A percentile compares a stretch with the other conserved stretches of the same genome.
Conservation (phyloP, 2,113 vertebrate species). For the Strix uralensis region DNA sequence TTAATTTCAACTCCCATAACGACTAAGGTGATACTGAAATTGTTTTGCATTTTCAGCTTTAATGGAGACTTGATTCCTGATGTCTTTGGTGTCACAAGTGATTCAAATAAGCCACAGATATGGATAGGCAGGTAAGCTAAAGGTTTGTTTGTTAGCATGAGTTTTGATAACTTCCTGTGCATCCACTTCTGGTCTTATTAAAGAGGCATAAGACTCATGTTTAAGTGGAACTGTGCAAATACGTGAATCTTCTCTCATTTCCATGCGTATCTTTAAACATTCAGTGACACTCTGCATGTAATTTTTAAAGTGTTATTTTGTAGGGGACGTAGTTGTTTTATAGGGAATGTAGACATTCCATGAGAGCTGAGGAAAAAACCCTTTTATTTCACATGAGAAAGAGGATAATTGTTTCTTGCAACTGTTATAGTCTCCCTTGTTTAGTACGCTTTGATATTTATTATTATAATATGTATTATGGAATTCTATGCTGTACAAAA, state of each 20-base stretch:
- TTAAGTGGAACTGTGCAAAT: neutral
- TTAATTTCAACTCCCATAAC: neutral
- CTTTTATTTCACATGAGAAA: neutral
- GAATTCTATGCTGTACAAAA: neutral
- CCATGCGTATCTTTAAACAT: neutral
- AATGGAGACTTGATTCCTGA: conserved; percentile 97
- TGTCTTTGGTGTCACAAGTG: conserved; percentile 82
- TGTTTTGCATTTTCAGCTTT: conserved; percentile 79
- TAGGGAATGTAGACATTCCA: neutral
- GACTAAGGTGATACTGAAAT: neutral
- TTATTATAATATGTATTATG: neutral
- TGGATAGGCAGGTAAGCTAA: conserved; percentile 76
- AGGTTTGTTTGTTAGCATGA: neutral
- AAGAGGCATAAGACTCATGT: neutral
- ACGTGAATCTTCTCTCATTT: neutral
- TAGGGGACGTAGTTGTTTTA: neutral
- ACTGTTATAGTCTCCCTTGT: neutral
- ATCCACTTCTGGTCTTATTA: neutral
- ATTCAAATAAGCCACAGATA: conserved; percentile 72
- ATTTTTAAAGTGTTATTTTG: neutral
- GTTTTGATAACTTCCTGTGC: neutral
- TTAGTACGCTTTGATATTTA: neutral
- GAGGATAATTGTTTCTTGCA: neutral
- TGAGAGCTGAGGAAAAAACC: neutral
- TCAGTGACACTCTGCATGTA: neutral